Percentiles rank a stretch among this genome's conserved stretches.
These are phyloP conservation scores for Periplaneta americana DNA, from an alignment of 1,140 invertebrate species.

Conservation along the genomic window DNA sequence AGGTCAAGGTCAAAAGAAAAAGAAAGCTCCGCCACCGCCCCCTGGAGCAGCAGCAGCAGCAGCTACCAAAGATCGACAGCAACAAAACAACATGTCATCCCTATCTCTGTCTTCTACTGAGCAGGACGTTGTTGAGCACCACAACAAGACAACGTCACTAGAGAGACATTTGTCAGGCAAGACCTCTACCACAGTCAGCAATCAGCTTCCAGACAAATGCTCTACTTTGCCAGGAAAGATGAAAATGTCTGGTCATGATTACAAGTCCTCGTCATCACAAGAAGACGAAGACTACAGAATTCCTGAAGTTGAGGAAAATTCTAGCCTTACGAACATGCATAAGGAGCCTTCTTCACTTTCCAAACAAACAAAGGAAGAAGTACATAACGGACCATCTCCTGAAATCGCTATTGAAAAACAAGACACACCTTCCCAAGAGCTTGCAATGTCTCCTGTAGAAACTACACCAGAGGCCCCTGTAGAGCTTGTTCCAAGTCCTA, in stretches of 20 bases:
- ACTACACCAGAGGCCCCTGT: not conserved
- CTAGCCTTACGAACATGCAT: not conserved
- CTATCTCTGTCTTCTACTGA: not conserved
- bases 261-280: not conserved
- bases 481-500: not conserved
- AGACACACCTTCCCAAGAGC: not conserved
- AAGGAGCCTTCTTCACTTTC: not conserved
- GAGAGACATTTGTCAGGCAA: slow-evolving; percentile 1
- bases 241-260: not conserved
- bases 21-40: slow-evolving; percentile 9
- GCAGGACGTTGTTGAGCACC: not conserved
- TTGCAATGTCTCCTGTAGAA: not conserved
- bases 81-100: not conserved
- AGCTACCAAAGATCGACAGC: not conserved
- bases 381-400: not conserved
- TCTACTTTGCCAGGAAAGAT: not conserved
- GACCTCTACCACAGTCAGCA: not conserved
- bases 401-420: not conserved
- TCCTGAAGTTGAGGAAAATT: not conserved
- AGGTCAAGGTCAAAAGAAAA: slow-evolving; percentile 15
- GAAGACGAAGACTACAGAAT: not conserved
- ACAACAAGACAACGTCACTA: slow-evolving; percentile 1
- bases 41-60: not conserved
- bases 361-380: not conserved
- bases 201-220: not conserved